phyloP scores from a whole-genome alignment of 2,888 invertebrate species.

The Branchipolynoe longqiensis region DNA sequence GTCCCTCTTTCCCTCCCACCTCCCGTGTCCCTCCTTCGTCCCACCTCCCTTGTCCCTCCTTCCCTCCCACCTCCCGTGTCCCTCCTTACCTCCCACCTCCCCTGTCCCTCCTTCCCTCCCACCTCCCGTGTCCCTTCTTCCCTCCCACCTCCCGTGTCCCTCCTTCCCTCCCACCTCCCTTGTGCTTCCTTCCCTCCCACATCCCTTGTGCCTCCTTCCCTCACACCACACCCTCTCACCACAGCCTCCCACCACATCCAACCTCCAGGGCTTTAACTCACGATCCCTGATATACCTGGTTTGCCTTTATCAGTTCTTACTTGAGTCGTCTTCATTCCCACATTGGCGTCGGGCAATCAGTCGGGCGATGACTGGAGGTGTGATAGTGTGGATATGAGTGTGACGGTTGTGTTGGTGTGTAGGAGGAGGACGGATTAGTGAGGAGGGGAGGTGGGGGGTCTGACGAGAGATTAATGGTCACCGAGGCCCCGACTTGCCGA shows the following conservation, averaged over 20 bases:
- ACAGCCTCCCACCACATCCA: neutral
- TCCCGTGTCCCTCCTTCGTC: neutral
- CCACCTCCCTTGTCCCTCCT: neutral
- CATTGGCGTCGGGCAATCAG: conserved; percentile 17
- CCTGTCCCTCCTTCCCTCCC: no score
- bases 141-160: neutral
- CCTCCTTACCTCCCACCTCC: no score
- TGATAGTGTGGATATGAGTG: no score
- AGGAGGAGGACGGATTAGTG: no score
- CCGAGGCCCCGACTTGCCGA: conserved; percentile 3
- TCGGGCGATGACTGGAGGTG: no score
- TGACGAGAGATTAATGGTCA: conserved; percentile 42
- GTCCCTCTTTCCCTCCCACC: no score
- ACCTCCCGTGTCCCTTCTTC: no score
- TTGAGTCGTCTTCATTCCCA: conserved; percentile 48
- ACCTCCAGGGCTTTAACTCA: neutral
- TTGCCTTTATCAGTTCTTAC: conserved; percentile 45
- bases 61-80: no score
- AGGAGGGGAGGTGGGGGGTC: neutral
- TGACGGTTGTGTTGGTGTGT: no score
- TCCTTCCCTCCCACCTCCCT: neutral
- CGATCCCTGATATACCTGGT: conserved; percentile 15
- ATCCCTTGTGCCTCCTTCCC: neutral
- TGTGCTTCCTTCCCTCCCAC: neutral
- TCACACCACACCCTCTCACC: neutral